Conservation (phyloP, 2,888 invertebrate genomes). For the Crematogaster levior region DNA sequence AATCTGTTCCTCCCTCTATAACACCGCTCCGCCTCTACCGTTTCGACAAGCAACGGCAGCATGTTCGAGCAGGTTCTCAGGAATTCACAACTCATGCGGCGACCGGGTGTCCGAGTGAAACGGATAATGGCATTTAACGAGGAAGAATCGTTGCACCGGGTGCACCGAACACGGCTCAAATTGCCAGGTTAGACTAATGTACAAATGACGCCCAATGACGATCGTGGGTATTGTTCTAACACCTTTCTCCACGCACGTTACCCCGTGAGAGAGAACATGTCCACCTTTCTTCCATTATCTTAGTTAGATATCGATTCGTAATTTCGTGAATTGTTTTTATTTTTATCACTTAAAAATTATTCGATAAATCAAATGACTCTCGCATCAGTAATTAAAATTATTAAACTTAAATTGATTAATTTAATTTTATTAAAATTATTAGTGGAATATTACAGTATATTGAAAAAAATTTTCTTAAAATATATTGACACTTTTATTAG, state of each 20-base stretch:
- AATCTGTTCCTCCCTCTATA: conserved; percentile 64
- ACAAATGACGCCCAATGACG: conserved; percentile 80
- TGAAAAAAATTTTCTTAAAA: neutral
- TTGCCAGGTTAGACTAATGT: conserved; percentile 83
- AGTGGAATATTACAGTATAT: neutral
- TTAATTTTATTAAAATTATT: neutral
- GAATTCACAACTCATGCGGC: conserved; percentile 83
- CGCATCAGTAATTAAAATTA: neutral
- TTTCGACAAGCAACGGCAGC: conserved; percentile 61
- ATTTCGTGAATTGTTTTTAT: neutral
- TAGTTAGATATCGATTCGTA: neutral
- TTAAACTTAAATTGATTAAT: neutral
- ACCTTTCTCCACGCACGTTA: conserved; percentile 68
- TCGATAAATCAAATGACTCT: neutral
- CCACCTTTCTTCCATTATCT: conserved; percentile 73
- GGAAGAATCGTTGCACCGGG: conserved; percentile 72
- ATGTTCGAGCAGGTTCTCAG: conserved; percentile 80
- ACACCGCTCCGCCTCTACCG: conserved; percentile 67
- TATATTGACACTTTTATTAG: conserved; percentile 1
- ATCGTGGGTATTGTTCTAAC: conserved; percentile 79
- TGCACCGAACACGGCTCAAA: conserved; percentile 76
- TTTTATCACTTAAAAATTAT: neutral
- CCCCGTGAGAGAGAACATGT: conserved; percentile 78
- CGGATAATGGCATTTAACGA: conserved; percentile 84
- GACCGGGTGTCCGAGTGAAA: conserved; percentile 82